Percentiles rank a stretch among this genome's conserved stretches.
Evolutionary conservation across 2,888 invertebrate genomes (phyloP).

Genomic region (Coleophora flavipennella): DNA sequence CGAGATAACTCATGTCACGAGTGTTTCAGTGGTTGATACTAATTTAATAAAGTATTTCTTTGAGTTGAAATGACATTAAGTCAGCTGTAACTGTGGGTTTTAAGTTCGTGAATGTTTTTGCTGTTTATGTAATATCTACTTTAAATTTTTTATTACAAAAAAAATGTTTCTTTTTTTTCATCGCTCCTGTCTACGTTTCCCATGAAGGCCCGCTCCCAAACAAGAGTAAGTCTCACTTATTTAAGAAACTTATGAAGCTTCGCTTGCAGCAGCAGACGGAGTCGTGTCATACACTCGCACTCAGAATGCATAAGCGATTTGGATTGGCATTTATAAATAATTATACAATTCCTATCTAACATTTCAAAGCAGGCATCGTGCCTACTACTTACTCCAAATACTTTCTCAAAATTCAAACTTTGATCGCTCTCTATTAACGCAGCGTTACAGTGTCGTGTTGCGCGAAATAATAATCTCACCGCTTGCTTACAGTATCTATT

Average conservation of each 20-base stretch:
- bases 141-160: too few relatives aligned
- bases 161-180: constrained; percentile 48
- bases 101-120: too few relatives aligned
- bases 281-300: too few relatives aligned
- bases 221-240: constrained; percentile 72
- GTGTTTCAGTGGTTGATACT: too few relatives aligned
- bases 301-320: constrained; percentile 34
- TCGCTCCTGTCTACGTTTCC: constrained; percentile 43
- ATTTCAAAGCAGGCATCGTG: background rate
- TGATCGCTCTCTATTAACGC: constrained; percentile 29
- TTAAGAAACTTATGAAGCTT: constrained; percentile 31
- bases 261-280: constrained; percentile 47
- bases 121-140: too few relatives aligned
- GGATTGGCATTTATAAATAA: constrained; percentile 39
- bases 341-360: constrained; percentile 10
- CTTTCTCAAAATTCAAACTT: background rate
- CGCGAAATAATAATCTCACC: constrained; percentile 53
- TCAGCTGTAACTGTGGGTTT: too few relatives aligned
- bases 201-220: constrained; percentile 77
- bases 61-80: too few relatives aligned
- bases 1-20: too few relatives aligned
- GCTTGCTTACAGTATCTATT: constrained; percentile 44
- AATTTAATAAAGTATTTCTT: too few relatives aligned
- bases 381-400: background rate
- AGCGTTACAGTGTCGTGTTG: constrained; percentile 48